Percentiles rank a stretch among this genome's conserved stretches.
These are phyloP conservation scores for Valencia hispanica DNA, from an alignment of 2,797 vertebrate species.

Conservation along the genomic window DNA sequence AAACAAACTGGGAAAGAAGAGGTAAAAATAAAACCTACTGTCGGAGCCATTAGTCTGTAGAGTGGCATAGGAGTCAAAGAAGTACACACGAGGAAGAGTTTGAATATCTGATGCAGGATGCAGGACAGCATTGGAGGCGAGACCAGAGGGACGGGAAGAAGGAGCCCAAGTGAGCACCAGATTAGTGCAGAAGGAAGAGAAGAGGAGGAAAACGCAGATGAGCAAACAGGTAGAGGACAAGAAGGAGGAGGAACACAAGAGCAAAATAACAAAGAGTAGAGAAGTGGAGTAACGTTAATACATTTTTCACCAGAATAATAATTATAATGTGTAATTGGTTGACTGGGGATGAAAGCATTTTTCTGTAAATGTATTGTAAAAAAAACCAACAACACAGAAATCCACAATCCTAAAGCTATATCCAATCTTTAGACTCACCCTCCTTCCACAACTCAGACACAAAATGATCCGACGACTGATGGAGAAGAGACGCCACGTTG, in stretches of 20 bases:
- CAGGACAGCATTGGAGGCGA: conserved; percentile 23
- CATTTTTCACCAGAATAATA: conserved; percentile 12
- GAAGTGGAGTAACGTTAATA: conserved; percentile 54
- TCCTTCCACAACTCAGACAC: conserved; percentile 94
- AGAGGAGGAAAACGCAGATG: conserved; percentile 27
- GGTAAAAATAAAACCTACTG: conserved; percentile 83
- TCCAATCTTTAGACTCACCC: conserved; percentile 75
- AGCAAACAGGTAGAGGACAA: conserved; percentile 44
- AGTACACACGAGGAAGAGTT: conserved; percentile 90
- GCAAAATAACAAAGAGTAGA: conserved; percentile 41
- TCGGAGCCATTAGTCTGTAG: conserved; percentile 87
- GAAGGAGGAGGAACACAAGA: conserved; percentile 35
- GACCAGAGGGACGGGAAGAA: conserved; percentile 26
- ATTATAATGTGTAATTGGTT: not conserved
- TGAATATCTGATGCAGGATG: conserved; percentile 84
- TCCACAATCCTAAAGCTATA: not conserved
- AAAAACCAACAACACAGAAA: not conserved
- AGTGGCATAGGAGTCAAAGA: conserved; percentile 89
- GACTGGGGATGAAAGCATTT: not conserved
- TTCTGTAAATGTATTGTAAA: not conserved
- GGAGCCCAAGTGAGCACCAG: conserved; percentile 22
- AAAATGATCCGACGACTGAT: conserved; percentile 90
- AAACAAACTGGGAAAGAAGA: conserved; percentile 46
- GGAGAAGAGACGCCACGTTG: conserved; percentile 89
- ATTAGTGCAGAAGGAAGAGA: conserved; percentile 31